These are phyloP conservation scores for Saccopteryx bilineata DNA, from an alignment of 2,113 vertebrate species.

Conservation along the genomic window DNA sequence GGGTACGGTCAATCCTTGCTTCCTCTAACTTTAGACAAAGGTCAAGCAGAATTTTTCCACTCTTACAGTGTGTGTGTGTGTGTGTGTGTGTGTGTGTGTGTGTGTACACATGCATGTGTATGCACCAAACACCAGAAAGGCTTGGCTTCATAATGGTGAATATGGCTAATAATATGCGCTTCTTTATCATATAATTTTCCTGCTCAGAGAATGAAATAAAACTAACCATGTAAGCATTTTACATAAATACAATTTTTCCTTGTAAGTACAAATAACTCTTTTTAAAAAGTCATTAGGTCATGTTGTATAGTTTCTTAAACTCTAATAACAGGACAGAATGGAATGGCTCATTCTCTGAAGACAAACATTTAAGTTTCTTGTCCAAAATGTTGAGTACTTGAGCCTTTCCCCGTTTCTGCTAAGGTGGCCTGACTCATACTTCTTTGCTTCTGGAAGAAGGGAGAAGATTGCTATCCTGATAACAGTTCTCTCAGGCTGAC, in stretches of 20 bases:
- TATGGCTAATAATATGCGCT: not conserved
- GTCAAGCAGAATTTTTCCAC: too few species aligned
- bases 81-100: not conserved
- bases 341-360: not conserved
- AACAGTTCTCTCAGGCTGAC: not conserved
- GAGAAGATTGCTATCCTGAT: not conserved
- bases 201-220: not conserved
- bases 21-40: too few species aligned
- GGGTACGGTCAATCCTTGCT: too few species aligned
- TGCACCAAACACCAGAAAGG: not conserved
- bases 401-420: not conserved
- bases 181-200: not conserved
- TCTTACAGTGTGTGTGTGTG: not conserved
- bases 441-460: not conserved
- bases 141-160: not conserved
- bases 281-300: not conserved
- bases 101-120: not conserved
- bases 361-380: not conserved
- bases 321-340: not conserved
- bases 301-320: not conserved
- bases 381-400: not conserved
- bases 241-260: conserved; percentile 11
- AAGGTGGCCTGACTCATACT: not conserved
- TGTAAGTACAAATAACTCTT: not conserved
- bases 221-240: not conserved